These are phyloP conservation scores for Oxystoma pomonae DNA, from an alignment of 2,888 invertebrate species.

Conservation along the genomic window DNA sequence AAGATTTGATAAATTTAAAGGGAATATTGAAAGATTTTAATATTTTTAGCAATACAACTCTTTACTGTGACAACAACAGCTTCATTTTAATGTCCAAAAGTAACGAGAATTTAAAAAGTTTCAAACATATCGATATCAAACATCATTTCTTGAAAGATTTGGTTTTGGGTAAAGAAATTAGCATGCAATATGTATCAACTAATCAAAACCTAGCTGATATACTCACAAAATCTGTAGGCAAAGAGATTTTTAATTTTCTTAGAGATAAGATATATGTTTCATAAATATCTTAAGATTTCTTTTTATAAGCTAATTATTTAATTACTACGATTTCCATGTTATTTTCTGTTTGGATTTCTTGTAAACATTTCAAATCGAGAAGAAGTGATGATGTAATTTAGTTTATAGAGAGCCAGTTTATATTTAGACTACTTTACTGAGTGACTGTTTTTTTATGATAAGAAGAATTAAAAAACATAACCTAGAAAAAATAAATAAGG, in stretches of 20 bases:
- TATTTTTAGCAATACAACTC: neutral
- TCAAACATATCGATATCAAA: constrained; percentile 16
- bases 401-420: too few species aligned
- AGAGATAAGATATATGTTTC: constrained; percentile 7
- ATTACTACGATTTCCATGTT: too few species aligned
- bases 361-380: too few species aligned
- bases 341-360: too few species aligned
- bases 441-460: too few species aligned
- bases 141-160: constrained; percentile 14
- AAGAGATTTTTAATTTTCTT: constrained; percentile 10
- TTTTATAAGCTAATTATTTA: too few species aligned
- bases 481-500: too few species aligned
- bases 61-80: constrained; percentile 11
- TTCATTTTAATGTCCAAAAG: constrained; percentile 3
- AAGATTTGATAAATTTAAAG: constrained; percentile 14
- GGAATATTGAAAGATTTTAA: constrained; percentile 12
- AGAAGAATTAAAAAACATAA: too few species aligned
- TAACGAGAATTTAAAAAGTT: constrained; percentile 12
- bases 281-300: too few species aligned
- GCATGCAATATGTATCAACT: constrained; percentile 8
- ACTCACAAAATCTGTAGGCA: constrained; percentile 11
- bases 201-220: constrained; percentile 9
- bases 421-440: too few species aligned
- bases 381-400: too few species aligned
- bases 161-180: constrained; percentile 9